These are phyloP conservation scores for Gadopsis marmoratus DNA, from an alignment of 2,797 vertebrate species.

Conservation along the genomic window DNA sequence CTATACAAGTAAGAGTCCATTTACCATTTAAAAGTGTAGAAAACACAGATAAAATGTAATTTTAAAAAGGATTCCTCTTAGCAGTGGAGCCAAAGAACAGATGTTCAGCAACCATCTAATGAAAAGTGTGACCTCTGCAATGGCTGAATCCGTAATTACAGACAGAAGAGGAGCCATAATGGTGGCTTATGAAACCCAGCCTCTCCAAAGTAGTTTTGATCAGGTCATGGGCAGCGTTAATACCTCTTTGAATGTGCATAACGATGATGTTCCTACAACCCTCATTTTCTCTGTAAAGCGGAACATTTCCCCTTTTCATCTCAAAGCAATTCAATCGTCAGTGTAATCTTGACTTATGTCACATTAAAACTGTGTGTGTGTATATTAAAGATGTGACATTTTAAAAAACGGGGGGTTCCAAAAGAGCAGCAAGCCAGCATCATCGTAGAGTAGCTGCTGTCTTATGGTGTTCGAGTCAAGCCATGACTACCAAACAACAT, in stretches of 20 bases:
- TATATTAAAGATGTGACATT: background rate
- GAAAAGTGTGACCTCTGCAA: constrained; percentile 21
- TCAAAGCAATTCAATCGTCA: background rate
- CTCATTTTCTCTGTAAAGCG: background rate
- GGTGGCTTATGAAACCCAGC: constrained; percentile 1
- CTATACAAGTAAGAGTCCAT: too few species aligned
- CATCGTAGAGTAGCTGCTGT: background rate
- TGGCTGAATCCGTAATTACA: constrained; percentile 8
- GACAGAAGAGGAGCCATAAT: constrained; percentile 3
- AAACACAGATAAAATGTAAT: background rate
- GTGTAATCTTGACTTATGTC: background rate
- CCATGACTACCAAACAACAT: background rate
- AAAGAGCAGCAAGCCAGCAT: background rate
- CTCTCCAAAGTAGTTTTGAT: constrained; percentile 16
- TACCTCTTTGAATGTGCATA: constrained; percentile 8
- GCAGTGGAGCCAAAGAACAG: background rate
- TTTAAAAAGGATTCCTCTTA: background rate
- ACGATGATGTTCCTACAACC: background rate
- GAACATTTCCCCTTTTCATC: background rate
- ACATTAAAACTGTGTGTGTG: background rate
- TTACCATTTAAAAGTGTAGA: too few species aligned
- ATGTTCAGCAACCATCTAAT: constrained; percentile 4
- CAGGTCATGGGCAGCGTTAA: constrained; percentile 18
- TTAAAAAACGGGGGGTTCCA: background rate
- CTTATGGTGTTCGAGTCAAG: background rate